phyloP scores from a whole-genome alignment of 1,140 invertebrate genomes.

The Trichomalopsis sarcophagae region DNA sequence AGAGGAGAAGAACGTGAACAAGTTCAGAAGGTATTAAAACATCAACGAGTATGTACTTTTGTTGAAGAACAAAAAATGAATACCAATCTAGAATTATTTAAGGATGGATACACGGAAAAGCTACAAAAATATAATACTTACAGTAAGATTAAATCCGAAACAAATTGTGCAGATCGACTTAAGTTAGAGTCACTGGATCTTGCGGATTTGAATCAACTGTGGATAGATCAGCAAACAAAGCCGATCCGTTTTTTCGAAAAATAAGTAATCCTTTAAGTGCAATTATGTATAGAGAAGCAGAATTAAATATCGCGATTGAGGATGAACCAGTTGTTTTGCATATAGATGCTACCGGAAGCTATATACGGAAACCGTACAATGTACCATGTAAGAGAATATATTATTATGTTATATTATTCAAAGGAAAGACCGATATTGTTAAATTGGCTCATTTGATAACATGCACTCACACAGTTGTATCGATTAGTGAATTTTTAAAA shows the following conservation, averaged over 20 bases:
- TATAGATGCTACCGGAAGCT: slow-evolving; percentile 30
- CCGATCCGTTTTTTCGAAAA: slow-evolving; percentile 6
- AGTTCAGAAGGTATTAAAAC: slow-evolving; percentile 5
- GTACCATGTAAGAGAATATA: slow-evolving; percentile 8
- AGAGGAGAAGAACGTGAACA: slow-evolving; percentile 15
- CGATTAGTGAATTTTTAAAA: slow-evolving; percentile 30
- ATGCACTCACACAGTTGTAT: slow-evolving; percentile 10
- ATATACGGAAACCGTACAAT: slow-evolving; percentile 32
- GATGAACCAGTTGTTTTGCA: background rate
- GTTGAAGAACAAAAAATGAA: background rate
- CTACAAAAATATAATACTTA: background rate
- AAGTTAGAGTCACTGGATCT: background rate
- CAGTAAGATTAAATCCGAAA: slow-evolving; percentile 32
- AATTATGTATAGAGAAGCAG: slow-evolving; percentile 14
- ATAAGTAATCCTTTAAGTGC: background rate
- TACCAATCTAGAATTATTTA: slow-evolving; percentile 9
- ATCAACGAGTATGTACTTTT: background rate
- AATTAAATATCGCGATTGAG: background rate
- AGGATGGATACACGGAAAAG: slow-evolving; percentile 24
- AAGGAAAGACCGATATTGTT: background rate
- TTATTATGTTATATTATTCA: slow-evolving; percentile 22
- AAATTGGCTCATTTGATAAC: slow-evolving; percentile 21
- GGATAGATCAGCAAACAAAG: background rate
- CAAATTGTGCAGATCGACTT: background rate
- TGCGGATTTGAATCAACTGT: background rate